These are phyloP conservation scores for Erebia ligea DNA, from an alignment of 2,888 invertebrate genomes.

Conservation along the genomic window DNA sequence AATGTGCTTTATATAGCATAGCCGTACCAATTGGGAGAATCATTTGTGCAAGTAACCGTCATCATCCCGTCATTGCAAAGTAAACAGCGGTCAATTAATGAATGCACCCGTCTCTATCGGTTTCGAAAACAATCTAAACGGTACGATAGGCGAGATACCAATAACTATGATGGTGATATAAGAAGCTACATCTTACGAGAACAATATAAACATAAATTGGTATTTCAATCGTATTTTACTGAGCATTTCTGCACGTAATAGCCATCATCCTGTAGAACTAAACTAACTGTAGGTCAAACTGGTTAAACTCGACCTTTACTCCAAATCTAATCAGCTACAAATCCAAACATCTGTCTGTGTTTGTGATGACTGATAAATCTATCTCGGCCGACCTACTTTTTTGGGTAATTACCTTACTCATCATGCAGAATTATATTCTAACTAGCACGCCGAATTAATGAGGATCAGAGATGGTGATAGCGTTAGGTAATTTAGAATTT, in stretches of 20 bases:
- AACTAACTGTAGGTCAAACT: slow-evolving; percentile 10
- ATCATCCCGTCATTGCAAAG: slow-evolving; percentile 8
- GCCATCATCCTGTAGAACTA: slow-evolving; percentile 2
- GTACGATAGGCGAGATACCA: neutral
- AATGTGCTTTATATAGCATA: slow-evolving; percentile 5
- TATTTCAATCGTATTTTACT: neutral
- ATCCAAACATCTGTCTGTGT: slow-evolving; percentile 1
- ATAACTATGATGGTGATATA: neutral
- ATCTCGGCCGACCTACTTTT: neutral
- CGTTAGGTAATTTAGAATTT: neutral
- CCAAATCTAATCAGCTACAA: slow-evolving; percentile 17
- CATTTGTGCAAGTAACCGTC: slow-evolving; percentile 2
- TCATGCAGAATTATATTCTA: neutral
- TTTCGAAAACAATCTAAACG: neutral
- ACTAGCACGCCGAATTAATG: neutral
- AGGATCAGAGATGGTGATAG: neutral
- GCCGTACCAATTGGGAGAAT: slow-evolving; percentile 9
- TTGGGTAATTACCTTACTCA: neutral
- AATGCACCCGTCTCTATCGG: neutral
- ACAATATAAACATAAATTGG: neutral
- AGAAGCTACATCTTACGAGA: neutral
- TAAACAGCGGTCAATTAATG: slow-evolving; percentile 9
- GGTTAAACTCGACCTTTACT: slow-evolving; percentile 13
- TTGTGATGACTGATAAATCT: too few species aligned
- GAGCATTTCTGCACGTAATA: slow-evolving; percentile 2